Evolutionary conservation across 2,888 invertebrate species (phyloP), one percentile per base, ranked within the genome.

Genomic region (Leptopilina syphax): DNA sequence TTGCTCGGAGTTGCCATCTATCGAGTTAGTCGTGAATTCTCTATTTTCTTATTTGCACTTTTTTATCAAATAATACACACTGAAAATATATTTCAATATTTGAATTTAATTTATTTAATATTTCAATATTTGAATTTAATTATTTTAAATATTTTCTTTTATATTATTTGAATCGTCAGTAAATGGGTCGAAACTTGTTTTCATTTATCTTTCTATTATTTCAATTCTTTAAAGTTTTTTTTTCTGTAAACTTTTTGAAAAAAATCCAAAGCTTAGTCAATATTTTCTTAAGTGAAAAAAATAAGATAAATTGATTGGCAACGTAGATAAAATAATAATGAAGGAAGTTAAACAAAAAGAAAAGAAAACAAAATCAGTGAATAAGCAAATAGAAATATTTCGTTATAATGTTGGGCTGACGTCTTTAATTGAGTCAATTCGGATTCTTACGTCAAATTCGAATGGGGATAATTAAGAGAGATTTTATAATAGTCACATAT

Each of bases 1-100:
- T 34, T 77, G 78, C 47, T 80, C 3, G 27, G 65, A 68, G 66
- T 81, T 80, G 81, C 79, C 84, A 82, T 82, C 84, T 84, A 78
- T 67, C 77, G 83, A 81, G 54, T 63, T 10, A 44, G 10, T 13
- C 27, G 65, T 67, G 67, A 82, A 80, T 80, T 60, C 66, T n/a
- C 24, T 7, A 18, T 9, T 27, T 2, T 54, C 8, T 34, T 54
- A 13, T 34, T 63, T 66, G 54, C 34, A 83, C 67, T 81, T 8
- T 13, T 67, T 66, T 66, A 12, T 60, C n/a, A 66, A 44, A 44
- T 44, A 13, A 13, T 66, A 34, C 0, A 13, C 65, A 13, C 65
- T 57, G 57, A 13, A 57, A 12, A 13, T 18, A 60, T 10, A 24
- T 65, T 65, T 65, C 27, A 65, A 65, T 10, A 47, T 6, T 47